Evolutionary conservation across 2,888 invertebrate genomes (phyloP).

Genomic region (Xanthorhoe spadicearia): DNA sequence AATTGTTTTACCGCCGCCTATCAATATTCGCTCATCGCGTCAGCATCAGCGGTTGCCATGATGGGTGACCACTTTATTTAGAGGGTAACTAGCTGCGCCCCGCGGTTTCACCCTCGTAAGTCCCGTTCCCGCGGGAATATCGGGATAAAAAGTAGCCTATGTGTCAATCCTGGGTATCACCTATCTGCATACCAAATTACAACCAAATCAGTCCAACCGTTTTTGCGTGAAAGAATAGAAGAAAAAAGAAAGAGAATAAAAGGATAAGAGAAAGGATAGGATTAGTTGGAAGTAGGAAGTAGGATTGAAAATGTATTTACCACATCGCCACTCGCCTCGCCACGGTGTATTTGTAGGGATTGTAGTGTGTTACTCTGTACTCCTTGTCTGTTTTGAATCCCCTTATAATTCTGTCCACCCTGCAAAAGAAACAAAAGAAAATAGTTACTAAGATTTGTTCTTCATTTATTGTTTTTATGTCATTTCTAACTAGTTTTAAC

Average conservation of each 20-base stretch:
- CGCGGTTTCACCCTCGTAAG: no score
- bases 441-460: not conserved
- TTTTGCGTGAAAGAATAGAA: no score
- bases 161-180: no score
- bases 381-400: conserved; percentile 62
- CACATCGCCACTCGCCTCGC: conserved; percentile 63
- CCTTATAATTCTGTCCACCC: conserved; percentile 68
- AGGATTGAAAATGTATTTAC: conserved; percentile 48
- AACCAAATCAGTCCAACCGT: no score
- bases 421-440: conserved; percentile 52
- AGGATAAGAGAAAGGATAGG: no score
- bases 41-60: not conserved
- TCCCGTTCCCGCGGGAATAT: no score
- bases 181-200: no score
- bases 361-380: conserved; percentile 67
- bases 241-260: no score
- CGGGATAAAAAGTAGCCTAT: no score
- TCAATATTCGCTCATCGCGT: conserved; percentile 9
- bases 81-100: no score
- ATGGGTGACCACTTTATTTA: not conserved
- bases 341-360: conserved; percentile 57
- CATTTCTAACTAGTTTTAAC: no score
- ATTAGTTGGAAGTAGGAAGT: not conserved
- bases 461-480: no score
- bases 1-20: conserved; percentile 21